phyloP scores from a whole-genome alignment of 35 echinoderm and acorn worm genomes.

The Apostichopus parvimensis region DNA sequence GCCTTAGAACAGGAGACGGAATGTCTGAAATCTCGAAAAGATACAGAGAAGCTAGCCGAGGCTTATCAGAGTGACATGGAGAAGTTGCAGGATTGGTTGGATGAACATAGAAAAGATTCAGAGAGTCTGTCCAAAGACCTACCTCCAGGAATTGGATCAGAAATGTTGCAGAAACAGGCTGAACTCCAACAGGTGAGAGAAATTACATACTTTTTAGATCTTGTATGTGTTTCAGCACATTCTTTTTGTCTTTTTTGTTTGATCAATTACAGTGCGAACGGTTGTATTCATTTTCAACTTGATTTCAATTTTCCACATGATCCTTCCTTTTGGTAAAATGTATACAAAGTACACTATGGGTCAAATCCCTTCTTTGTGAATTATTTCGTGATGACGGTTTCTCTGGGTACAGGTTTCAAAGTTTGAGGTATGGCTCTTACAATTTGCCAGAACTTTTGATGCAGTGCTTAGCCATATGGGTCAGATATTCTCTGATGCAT shows the following conservation, averaged over 20 bases:
- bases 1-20: conserved; percentile 62
- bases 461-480: no score
- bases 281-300: no score
- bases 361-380: no score
- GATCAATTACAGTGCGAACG: not conserved
- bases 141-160: conserved; percentile 65
- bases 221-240: not conserved
- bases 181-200: conserved; percentile 83
- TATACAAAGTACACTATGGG: no score
- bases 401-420: no score
- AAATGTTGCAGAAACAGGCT: conserved; percentile 85
- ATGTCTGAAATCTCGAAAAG: conserved; percentile 51
- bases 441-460: no score
- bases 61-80: conserved; percentile 92
- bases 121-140: conserved; percentile 14
- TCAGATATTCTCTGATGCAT: no score
- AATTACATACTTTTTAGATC: not conserved
- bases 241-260: not conserved
- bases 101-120: conserved; percentile 45
- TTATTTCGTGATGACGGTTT: no score
- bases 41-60: conserved; percentile 71
- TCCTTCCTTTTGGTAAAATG: no score
- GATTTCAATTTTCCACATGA: no score
- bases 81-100: conserved; percentile 77
- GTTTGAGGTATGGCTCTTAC: no score